Conservation (phyloP, 2,888 invertebrate species). For the Bruchidius siliquastri region DNA sequence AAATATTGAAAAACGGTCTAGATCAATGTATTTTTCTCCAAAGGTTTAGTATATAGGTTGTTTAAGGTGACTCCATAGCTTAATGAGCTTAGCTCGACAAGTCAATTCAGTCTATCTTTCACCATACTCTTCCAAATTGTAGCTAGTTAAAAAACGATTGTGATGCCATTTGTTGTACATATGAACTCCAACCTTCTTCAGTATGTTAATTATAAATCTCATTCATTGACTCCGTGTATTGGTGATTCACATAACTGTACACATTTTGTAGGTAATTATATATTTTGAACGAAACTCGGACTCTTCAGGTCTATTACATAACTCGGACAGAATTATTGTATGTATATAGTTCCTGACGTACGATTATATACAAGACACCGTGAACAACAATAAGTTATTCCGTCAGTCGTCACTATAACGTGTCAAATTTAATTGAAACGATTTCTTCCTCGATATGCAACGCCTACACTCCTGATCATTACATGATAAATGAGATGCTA, state of each 20-base stretch:
- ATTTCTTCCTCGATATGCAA: neutral
- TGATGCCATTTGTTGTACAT: too few species aligned
- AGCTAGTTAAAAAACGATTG: too few species aligned
- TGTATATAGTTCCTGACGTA: neutral
- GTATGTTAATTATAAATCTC: neutral
- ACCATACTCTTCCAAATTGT: too few species aligned
- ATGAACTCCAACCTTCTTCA: too few species aligned
- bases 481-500: neutral
- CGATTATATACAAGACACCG: neutral
- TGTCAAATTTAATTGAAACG: neutral
- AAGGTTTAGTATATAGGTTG: too few species aligned
- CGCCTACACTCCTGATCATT: neutral
- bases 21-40: too few species aligned
- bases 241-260: neutral
- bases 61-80: too few species aligned
- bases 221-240: neutral
- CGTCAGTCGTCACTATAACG: neutral
- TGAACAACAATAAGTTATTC: neutral
- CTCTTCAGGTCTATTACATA: too few species aligned
- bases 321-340: too few species aligned
- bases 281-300: neutral
- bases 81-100: too few species aligned
- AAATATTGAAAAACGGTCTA: too few species aligned
- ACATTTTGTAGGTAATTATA: neutral
- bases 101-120: too few species aligned